Base-by-base conservation (phyloP, 2,797 vertebrate species). In the Propithecus deckenii region DNA sequence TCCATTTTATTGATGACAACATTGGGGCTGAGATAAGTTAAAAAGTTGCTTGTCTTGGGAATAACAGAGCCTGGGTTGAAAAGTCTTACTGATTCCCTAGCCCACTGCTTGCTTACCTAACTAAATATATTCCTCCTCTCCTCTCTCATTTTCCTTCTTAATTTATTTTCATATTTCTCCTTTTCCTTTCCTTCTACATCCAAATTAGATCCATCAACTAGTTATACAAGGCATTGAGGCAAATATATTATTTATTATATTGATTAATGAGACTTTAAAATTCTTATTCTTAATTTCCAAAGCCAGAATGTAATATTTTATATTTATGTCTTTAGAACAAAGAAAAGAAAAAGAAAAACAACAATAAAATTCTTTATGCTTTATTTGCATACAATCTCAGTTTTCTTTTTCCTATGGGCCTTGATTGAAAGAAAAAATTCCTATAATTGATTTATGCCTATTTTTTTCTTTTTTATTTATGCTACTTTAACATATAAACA, bases 261-360 rank as follows among this genome's bases (percentile, higher is more conserved):
- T 92, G 90, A 50, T 75, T 67, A 59, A 90, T 67, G 23, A 72
- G 35, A 52, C n/a, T 75, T 87, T 91, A 75, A 72, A 88, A 32
- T 88, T 93, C 32, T 14, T 93, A 10, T n/a, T 79, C 46, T 91
- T 84, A 84, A 87, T 72, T 79, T 59, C 63, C 57, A 75, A 88
- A 86, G 69, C 12, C 61, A 78, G 14, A 71, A 83, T 76, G 15
- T 32, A 76, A 28, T 6, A 76, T 71, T 93, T 78, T 88, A 65
- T 74, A 7, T 79, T 91, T 71, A 13, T 91, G 13, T 80, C 52
- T 63, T 20, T 71, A 55, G 38, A 63, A 43, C 18, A 91, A 95
- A 57, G 57, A 10, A 67, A 72, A 84, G 25, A 86, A 75, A 61
- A 63, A 86, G 74, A 41, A 35, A 71, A 85, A 74, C 18, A 75